Evolutionary conservation across 2,113 vertebrate species (phyloP).

Genomic region (Sylvicapra grimmia): DNA sequence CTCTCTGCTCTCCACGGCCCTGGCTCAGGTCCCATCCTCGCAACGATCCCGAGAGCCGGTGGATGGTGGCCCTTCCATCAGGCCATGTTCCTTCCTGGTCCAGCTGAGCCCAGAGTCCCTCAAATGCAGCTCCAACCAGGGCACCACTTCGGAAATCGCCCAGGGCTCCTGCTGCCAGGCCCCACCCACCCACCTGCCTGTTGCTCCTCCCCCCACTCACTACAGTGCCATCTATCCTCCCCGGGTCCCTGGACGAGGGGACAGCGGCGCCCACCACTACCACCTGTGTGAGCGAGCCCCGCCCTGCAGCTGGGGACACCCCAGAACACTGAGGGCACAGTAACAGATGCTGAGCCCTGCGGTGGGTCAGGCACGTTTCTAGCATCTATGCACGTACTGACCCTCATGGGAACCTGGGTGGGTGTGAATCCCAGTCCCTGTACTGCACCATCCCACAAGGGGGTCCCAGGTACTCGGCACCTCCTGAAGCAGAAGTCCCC

Average conservation of each 20-base stretch:
- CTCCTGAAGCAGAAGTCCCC: too few relatives aligned
- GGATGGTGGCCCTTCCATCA: rapidly evolving
- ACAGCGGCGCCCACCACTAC: rapidly evolving
- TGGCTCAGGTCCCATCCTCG: rapidly evolving
- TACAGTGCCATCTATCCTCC: rapidly evolving
- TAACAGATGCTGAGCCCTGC: rapidly evolving
- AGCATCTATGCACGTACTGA: rapidly evolving
- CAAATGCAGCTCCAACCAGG: neutral
- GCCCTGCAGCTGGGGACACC: neutral
- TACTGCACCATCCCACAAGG: rapidly evolving
- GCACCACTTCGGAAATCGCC: too few relatives aligned
- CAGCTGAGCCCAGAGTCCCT: neutral
- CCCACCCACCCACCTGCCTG: neutral
- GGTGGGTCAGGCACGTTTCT: rapidly evolving
- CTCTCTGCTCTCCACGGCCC: rapidly evolving
- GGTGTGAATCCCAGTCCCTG: neutral
- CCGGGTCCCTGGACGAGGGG: rapidly evolving
- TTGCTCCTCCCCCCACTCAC: rapidly evolving
- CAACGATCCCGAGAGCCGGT: neutral
- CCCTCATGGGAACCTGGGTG: rapidly evolving
- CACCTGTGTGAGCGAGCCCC: rapidly evolving
- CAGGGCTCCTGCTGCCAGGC: rapidly evolving
- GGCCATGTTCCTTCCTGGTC: neutral
- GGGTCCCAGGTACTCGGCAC: neutral
- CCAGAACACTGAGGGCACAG: rapidly evolving